phyloP scores from a whole-genome alignment of 2,888 invertebrate genomes.

The Physocephala rufipes region DNA sequence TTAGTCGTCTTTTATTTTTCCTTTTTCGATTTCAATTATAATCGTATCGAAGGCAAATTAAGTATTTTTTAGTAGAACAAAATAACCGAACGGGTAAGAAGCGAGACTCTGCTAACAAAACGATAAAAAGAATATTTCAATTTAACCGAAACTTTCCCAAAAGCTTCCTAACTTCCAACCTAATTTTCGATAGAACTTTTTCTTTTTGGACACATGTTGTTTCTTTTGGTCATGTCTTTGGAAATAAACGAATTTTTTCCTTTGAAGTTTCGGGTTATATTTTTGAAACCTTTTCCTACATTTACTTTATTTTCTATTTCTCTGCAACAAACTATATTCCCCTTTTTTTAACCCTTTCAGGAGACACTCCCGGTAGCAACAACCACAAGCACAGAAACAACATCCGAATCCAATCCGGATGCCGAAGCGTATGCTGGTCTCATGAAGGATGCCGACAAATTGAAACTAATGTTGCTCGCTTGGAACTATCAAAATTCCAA shows the following conservation, averaged over 20 bases:
- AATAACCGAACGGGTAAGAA: background rate
- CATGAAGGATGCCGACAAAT: slow-evolving; percentile 85
- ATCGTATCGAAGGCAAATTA: slow-evolving; percentile 21
- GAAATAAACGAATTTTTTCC: background rate
- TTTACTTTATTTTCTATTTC: background rate
- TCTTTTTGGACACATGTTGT: background rate
- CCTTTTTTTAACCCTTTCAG: slow-evolving; percentile 43
- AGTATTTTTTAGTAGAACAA: slow-evolving; percentile 16
- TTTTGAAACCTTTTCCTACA: background rate
- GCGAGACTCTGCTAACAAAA: background rate
- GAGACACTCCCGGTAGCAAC: slow-evolving; percentile 62
- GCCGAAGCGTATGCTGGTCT: slow-evolving; percentile 63
- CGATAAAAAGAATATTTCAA: background rate
- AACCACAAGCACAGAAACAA: slow-evolving; percentile 54
- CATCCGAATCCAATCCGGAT: slow-evolving; percentile 53
- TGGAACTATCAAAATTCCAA: slow-evolving; percentile 87
- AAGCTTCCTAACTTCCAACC: background rate
- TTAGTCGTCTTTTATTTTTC: background rate
- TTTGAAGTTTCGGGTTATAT: background rate
- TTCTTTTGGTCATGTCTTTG: background rate
- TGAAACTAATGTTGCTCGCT: slow-evolving; percentile 87
- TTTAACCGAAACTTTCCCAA: too few species aligned
- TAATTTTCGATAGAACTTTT: slow-evolving; percentile 17
- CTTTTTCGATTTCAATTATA: slow-evolving; percentile 11
- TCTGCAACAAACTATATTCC: background rate